A percentile compares a stretch with the other conserved stretches of the same genome.
Conservation (phyloP, 2,113 vertebrate species). For the Deroptyus accipitrinus region DNA sequence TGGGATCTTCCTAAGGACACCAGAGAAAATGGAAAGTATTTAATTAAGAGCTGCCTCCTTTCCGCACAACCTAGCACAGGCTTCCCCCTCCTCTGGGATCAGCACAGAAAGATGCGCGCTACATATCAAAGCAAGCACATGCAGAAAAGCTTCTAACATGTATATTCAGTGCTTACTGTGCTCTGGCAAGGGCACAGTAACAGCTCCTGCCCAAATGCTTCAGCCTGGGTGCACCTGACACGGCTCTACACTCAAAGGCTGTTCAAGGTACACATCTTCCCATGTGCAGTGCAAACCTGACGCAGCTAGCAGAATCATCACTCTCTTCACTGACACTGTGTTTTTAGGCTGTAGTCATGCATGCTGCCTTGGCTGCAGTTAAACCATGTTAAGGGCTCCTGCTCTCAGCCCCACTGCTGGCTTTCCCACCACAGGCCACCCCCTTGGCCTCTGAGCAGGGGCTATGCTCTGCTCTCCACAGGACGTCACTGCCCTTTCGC, state of each 20-base stretch:
- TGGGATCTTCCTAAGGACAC: neutral
- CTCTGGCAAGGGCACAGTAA: neutral
- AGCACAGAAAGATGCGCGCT: fast-evolving
- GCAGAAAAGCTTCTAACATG: neutral
- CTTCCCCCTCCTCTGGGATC: neutral
- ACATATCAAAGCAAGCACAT: neutral
- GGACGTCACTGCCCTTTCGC: neutral
- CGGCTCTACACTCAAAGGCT: neutral
- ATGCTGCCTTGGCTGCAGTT: neutral
- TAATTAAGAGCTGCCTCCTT: neutral
- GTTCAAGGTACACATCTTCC: neutral
- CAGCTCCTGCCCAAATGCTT: neutral
- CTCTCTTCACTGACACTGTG: neutral
- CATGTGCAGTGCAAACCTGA: neutral
- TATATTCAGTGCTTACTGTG: neutral
- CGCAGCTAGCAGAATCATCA: neutral
- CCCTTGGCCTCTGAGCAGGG: neutral
- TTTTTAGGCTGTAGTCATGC: neutral
- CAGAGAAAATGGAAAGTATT: neutral
- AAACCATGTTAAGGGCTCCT: neutral
- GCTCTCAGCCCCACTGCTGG: neutral
- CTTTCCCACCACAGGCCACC: neutral
- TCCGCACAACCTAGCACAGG: neutral
- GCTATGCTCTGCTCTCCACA: neutral
- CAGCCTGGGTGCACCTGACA: neutral